Base-by-base conservation (phyloP, 2,888 invertebrate species). In the Pomacea canaliculata region DNA sequence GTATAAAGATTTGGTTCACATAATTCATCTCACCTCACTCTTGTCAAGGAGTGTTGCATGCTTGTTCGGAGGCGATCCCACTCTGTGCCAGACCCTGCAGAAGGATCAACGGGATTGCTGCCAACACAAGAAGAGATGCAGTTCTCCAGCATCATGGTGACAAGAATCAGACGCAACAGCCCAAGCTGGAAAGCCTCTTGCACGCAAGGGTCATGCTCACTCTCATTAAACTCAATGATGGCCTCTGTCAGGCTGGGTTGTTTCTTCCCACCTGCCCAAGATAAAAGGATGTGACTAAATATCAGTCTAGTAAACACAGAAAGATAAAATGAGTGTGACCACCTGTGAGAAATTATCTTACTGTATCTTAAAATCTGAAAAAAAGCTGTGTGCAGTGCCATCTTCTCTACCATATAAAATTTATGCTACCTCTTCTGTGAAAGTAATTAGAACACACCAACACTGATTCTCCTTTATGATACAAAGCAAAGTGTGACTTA, bases 61-160 rank as follows among this genome's bases (percentile, higher is more conserved):
- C 85, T 84, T 8, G 86, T 80, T 37, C 86, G 82, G 70, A 88
- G 87, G 84, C 86, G 83, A 68, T 86, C 85, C 49, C 76, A 63
- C 23, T 70, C 63, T 12, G 73, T n/a, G 12, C 78, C 71, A 27
- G 77, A 70, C 23, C 77, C 16, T 18, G 81, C 76, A n/a, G 76
- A 75, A 7, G 77, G 72, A 27, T 77, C 76, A 46, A 79, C 77
- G 23, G 81, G 79, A 13, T 78, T 72, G 56, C 18, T 65, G 69
- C 69, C 69, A n/a, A 62, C 69, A 23, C 62, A 69, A 49, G 91
- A 89, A 67, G 92, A 92, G 46, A 95, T 94, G 85, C 94, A 94
- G 85, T 94, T 93, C 89, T 96, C 96, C 80, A 96, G 89, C 89
- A 95, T 94, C 78, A 95, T 94, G 76, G 95, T 92, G 5, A 95